phyloP scores from a whole-genome alignment of 2,888 invertebrate species.

The Sisyra nigra region DNA sequence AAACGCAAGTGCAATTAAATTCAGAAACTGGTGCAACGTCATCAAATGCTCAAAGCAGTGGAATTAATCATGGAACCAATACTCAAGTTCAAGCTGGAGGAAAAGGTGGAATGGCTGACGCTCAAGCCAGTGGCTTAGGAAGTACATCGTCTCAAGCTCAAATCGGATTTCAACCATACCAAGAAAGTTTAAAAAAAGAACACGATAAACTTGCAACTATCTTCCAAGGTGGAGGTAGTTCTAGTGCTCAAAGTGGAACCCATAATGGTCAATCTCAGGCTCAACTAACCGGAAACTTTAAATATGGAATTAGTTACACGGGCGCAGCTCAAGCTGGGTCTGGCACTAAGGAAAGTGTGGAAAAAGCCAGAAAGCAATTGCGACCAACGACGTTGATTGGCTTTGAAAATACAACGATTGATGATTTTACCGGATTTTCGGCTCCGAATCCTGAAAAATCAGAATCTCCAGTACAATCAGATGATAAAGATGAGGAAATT shows the following conservation, averaged over 20 bases:
- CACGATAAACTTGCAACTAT: slow-evolving; percentile 32
- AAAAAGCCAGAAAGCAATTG: slow-evolving; percentile 18
- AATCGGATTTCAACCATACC: slow-evolving; percentile 67
- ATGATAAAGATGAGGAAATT: not conserved
- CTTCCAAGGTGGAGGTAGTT: slow-evolving; percentile 59
- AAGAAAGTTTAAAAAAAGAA: slow-evolving; percentile 38
- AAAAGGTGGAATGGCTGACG: slow-evolving; percentile 72
- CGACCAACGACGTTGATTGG: slow-evolving; percentile 14
- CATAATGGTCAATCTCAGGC: slow-evolving; percentile 66
- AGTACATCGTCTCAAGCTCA: slow-evolving; percentile 79
- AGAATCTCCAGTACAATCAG: not conserved
- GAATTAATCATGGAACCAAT: slow-evolving; percentile 58
- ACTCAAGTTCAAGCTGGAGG: slow-evolving; percentile 66
- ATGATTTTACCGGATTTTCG: slow-evolving; percentile 7
- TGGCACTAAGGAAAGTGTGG: slow-evolving; percentile 41
- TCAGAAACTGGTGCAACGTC: slow-evolving; percentile 60
- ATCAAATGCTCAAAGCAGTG: slow-evolving; percentile 60
- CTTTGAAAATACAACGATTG: slow-evolving; percentile 3
- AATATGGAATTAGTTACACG: slow-evolving; percentile 50
- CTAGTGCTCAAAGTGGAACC: slow-evolving; percentile 62
- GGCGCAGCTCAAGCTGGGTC: slow-evolving; percentile 74
- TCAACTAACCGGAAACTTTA: slow-evolving; percentile 66
- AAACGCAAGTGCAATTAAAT: slow-evolving; percentile 59
- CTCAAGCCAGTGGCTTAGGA: slow-evolving; percentile 70
- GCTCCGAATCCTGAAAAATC: not conserved